Evolutionary conservation across 2,113 vertebrate species (phyloP).

Genomic region (Anoplopoma fimbria): DNA sequence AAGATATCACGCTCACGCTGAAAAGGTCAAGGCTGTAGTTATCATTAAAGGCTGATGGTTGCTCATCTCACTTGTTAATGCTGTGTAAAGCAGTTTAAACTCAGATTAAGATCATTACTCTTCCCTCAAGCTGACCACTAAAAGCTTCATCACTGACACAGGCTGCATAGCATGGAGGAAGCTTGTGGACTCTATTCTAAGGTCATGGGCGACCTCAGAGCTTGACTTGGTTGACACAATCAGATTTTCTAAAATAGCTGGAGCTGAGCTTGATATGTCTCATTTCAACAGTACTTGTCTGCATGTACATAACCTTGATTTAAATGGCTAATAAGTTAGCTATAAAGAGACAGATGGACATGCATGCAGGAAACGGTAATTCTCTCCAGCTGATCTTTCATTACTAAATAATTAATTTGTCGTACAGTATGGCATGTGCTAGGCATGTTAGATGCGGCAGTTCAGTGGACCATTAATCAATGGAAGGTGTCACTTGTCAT

Average conservation of each 20-base stretch:
- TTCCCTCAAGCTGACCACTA: slow-evolving; percentile 32
- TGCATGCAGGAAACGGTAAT: background rate
- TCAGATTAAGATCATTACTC: slow-evolving; percentile 45
- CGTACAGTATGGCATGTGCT: slow-evolving; percentile 19
- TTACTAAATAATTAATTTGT: slow-evolving; percentile 50
- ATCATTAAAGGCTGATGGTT: slow-evolving; percentile 24
- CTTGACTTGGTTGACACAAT: slow-evolving; percentile 2
- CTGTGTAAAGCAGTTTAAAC: slow-evolving; percentile 41
- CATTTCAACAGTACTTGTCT: background rate
- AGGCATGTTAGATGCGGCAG: slow-evolving; percentile 47
- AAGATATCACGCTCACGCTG: background rate
- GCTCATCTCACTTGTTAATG: slow-evolving; percentile 42
- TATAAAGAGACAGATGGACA: slow-evolving; percentile 10
- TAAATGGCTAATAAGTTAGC: background rate
- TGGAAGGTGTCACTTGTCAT: slow-evolving; percentile 58
- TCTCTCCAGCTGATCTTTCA: background rate
- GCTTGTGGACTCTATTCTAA: slow-evolving; percentile 11
- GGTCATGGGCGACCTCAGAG: slow-evolving; percentile 7
- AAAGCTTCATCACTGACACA: slow-evolving; percentile 28
- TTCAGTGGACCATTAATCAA: slow-evolving; percentile 61
- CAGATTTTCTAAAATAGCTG: slow-evolving; percentile 1
- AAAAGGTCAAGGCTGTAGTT: slow-evolving; percentile 24
- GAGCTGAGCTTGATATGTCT: background rate
- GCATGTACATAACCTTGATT: background rate
- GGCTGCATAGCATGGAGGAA: slow-evolving; percentile 11